Evolutionary conservation across 2,113 vertebrate species (phyloP).

Genomic region (Lepus americanus): DNA sequence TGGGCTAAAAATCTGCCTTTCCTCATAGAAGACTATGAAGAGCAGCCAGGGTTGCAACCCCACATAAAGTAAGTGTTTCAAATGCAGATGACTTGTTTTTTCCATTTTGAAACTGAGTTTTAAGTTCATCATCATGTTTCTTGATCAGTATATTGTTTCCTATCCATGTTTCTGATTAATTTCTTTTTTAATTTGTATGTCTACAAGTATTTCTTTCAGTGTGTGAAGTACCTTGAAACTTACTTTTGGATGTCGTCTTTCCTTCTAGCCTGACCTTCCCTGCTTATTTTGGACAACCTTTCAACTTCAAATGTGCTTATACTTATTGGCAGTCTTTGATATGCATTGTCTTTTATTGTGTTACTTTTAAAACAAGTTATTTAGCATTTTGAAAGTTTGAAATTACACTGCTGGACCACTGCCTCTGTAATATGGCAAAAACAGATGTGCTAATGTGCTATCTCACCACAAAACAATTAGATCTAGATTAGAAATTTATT

Average conservation of each 20-base stretch:
- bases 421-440: neutral
- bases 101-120: neutral
- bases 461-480: no score
- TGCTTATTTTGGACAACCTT: neutral
- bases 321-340: neutral
- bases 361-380: neutral
- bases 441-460: neutral
- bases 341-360: neutral
- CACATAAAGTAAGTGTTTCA: slow-evolving; percentile 93
- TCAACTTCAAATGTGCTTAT: neutral
- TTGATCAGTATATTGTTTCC: neutral
- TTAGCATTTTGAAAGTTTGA: neutral
- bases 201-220: neutral
- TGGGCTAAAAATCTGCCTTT: slow-evolving; percentile 99
- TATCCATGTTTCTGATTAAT: neutral
- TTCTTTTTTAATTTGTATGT: neutral
- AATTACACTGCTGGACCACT: neutral
- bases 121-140: neutral
- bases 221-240: neutral
- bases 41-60: slow-evolving; percentile 97
- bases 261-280: neutral
- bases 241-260: neutral
- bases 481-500: neutral
- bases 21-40: slow-evolving; percentile 98
- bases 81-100: neutral